Conservation (phyloP, 1,140 invertebrate genomes). For the Drosophila parabipectinata region DNA sequence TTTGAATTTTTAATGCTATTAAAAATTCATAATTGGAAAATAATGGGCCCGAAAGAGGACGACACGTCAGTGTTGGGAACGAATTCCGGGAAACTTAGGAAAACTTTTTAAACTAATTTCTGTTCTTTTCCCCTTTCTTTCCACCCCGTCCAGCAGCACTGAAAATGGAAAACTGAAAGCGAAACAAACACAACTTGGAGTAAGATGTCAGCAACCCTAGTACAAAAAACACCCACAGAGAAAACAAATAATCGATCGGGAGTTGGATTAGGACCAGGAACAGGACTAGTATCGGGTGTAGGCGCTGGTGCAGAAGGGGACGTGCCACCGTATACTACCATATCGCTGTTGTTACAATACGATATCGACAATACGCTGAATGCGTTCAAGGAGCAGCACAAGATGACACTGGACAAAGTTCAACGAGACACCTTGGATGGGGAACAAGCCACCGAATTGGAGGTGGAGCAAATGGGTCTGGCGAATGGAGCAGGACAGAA, state of each 20-base stretch:
- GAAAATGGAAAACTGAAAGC: slow-evolving; percentile 56
- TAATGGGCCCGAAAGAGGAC: slow-evolving; percentile 48
- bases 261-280: neutral
- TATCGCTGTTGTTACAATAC: slow-evolving; percentile 80
- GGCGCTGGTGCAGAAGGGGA: slow-evolving; percentile 6
- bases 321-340: slow-evolving; percentile 61
- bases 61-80: slow-evolving; percentile 7
- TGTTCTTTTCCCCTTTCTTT: neutral
- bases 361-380: slow-evolving; percentile 83
- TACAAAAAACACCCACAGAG: slow-evolving; percentile 27
- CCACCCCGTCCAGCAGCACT: slow-evolving; percentile 9
- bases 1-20: slow-evolving; percentile 69
- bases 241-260: slow-evolving; percentile 15
- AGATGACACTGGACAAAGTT: slow-evolving; percentile 49
- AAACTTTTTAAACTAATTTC: slow-evolving; percentile 29
- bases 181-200: slow-evolving; percentile 49
- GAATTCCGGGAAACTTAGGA: slow-evolving; percentile 14
- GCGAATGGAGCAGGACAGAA: slow-evolving; percentile 25
- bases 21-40: slow-evolving; percentile 71
- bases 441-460: slow-evolving; percentile 34
- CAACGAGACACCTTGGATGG: neutral
- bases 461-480: slow-evolving; percentile 41
- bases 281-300: neutral
- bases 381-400: slow-evolving; percentile 73
- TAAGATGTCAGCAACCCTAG: slow-evolving; percentile 36